Evolutionary conservation across 2,113 vertebrate genomes (phyloP), one percentile per base, ranked within the genome.

Genomic region (Austrofundulus limnaeus): DNA sequence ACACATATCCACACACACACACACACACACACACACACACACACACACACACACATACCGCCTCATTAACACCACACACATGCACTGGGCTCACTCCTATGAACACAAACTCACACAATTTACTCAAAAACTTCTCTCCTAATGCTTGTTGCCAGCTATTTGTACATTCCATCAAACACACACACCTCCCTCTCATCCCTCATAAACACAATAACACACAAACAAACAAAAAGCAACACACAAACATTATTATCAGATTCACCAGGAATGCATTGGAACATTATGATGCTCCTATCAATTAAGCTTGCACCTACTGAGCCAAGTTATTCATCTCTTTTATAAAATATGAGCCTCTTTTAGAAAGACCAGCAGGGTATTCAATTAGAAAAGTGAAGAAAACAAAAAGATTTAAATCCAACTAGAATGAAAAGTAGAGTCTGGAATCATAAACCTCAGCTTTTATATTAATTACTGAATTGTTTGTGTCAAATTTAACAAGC

Each of bases 261-360:
- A 77, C 42, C 46, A 28, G 46, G 55, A 77, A 65, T 24, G 25
- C 45, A 54, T 10, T n/a, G 42, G 59, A 62, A 77, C 56, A 73
- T 66, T 66, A 77, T 57, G 63, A 74, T 39, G 23, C 70, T 67
- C 54, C 54, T 67, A 68, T 84, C 67, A 80, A 75, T 81, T 73
- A 75, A 57, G 52, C 71, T 63, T 65, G 41, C 63, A 66, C 75
- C 64, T 54, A 68, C 54, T 69, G 61, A 71, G 69, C 59, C 52
- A 72, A 79, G 77, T 69, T 77, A 77, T 78, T 53, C 57, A 51
- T 77, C 81, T 78, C 66, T 66, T 70, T 78, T 76, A 78, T 15
- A 50, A 54, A 68, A 52, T 2, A 37, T 46, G 38, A 42, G 58
- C 49, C n/a, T 80, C 42, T 43, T 47, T 68, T 45, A 38, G 13